Evolutionary conservation across 2,888 invertebrate species (phyloP).

Genomic region (Ochropleura plecta): DNA sequence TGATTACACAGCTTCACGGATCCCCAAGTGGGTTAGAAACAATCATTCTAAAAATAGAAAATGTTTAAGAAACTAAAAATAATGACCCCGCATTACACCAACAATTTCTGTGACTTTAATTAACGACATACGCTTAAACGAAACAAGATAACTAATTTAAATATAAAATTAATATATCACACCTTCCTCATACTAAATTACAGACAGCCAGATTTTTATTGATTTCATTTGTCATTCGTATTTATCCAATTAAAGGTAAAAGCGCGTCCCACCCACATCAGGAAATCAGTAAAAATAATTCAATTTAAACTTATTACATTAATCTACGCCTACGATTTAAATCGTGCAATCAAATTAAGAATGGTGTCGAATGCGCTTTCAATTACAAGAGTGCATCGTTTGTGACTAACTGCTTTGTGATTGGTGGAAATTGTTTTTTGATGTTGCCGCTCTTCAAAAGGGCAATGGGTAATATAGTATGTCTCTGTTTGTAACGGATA

Average conservation of each 20-base stretch:
- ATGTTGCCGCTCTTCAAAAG: constrained; percentile 61
- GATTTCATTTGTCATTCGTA: constrained; percentile 65
- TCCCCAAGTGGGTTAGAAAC: neutral
- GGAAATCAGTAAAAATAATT: constrained; percentile 57
- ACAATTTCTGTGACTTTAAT: constrained; percentile 36
- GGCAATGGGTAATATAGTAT: constrained; percentile 41
- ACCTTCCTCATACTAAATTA: constrained; percentile 47
- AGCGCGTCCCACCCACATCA: constrained; percentile 56
- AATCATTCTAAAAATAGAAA: constrained; percentile 4
- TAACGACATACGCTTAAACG: constrained; percentile 44
- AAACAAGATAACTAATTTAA: constrained; percentile 58
- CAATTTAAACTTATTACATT: constrained; percentile 66
- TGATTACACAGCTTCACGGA: neutral
- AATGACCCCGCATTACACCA: constrained; percentile 17
- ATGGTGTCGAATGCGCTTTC: constrained; percentile 66
- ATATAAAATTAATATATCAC: constrained; percentile 61
- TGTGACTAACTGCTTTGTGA: constrained; percentile 65
- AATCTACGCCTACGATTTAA: constrained; percentile 66
- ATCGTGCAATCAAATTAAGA: constrained; percentile 63
- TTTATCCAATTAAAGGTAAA: constrained; percentile 65
- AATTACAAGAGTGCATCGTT: constrained; percentile 62
- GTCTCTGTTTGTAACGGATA: constrained; percentile 58
- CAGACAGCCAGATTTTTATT: constrained; percentile 54
- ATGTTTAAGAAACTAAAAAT: neutral
- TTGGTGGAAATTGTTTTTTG: constrained; percentile 71